These are phyloP conservation scores for Coecobrya sp. DNA, from an alignment of 2,888 invertebrate species.

Conservation along the genomic window DNA sequence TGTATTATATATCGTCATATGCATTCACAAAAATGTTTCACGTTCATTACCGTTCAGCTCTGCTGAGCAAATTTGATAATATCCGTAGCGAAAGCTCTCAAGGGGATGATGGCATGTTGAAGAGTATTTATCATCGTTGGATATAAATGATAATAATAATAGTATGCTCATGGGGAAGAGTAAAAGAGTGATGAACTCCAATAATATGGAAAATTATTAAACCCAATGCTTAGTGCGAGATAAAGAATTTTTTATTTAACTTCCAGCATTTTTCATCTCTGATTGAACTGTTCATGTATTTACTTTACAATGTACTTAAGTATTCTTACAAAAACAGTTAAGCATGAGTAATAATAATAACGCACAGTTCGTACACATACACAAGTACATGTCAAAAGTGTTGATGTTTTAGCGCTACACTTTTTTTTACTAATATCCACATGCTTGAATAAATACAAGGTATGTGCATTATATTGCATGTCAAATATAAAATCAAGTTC, in stretches of 20 bases:
- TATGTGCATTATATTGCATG: not conserved
- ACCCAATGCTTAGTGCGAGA: not conserved
- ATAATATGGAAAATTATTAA: slow-evolving; percentile 14
- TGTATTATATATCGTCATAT: not conserved
- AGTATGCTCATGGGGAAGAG: not conserved
- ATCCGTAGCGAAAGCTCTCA: slow-evolving; percentile 70
- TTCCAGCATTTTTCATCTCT: slow-evolving; percentile 21
- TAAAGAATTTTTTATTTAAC: not conserved
- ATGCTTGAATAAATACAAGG: no score
- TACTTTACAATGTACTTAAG: no score
- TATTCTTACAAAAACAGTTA: no score
- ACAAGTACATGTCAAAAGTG: not conserved
- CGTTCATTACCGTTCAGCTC: slow-evolving; percentile 46
- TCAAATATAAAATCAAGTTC: not conserved
- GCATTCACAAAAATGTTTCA: slow-evolving; percentile 2
- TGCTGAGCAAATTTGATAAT: slow-evolving; percentile 66
- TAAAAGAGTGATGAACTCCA: slow-evolving; percentile 66
- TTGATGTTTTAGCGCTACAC: not conserved
- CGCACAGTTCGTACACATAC: not conserved
- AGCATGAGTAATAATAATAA: not conserved
- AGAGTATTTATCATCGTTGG: not conserved
- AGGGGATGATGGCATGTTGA: slow-evolving; percentile 16
- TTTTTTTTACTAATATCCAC: no score
- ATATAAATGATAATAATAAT: not conserved
- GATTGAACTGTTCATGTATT: not conserved